These are phyloP conservation scores for Crioceris asparagi DNA, from an alignment of 2,888 invertebrate genomes.

Conservation along the genomic window DNA sequence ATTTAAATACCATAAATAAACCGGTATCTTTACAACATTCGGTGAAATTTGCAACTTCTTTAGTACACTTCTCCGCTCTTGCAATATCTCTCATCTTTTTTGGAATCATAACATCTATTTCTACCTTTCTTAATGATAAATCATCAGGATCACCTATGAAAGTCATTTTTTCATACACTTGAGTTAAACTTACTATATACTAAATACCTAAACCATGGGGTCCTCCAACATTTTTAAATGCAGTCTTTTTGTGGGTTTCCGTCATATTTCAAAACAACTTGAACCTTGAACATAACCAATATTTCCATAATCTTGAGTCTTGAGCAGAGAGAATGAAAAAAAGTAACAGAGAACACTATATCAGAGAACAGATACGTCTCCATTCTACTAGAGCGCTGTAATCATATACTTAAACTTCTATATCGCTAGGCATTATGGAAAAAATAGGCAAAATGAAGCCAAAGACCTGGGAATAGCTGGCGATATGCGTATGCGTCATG, in stretches of 20 bases:
- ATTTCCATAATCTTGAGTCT: too few relatives aligned
- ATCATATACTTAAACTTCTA: too few relatives aligned
- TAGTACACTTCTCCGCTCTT: slow-evolving; percentile 62
- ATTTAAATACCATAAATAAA: slow-evolving; percentile 61
- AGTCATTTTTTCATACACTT: background rate
- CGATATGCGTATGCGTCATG: too few relatives aligned
- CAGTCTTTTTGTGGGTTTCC: background rate
- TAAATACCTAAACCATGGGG: slow-evolving; percentile 22
- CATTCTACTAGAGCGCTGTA: too few relatives aligned
- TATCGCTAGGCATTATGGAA: too few relatives aligned
- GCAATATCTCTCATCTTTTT: slow-evolving; percentile 80
- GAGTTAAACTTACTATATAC: background rate
- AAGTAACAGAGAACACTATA: too few relatives aligned
- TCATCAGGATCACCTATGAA: slow-evolving; percentile 75
- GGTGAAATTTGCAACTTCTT: slow-evolving; percentile 60
- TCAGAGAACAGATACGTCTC: too few relatives aligned
- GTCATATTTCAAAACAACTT: too few relatives aligned
- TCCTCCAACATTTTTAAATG: slow-evolving; percentile 16
- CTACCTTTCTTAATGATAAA: slow-evolving; percentile 71
- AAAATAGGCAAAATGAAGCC: too few relatives aligned
- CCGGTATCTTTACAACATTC: slow-evolving; percentile 59
- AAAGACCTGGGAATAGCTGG: too few relatives aligned
- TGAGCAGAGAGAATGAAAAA: too few relatives aligned
- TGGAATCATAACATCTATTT: slow-evolving; percentile 78
- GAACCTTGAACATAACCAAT: too few relatives aligned